Base-by-base conservation (phyloP, 2,888 invertebrate species). In the Rutpela maculata region DNA sequence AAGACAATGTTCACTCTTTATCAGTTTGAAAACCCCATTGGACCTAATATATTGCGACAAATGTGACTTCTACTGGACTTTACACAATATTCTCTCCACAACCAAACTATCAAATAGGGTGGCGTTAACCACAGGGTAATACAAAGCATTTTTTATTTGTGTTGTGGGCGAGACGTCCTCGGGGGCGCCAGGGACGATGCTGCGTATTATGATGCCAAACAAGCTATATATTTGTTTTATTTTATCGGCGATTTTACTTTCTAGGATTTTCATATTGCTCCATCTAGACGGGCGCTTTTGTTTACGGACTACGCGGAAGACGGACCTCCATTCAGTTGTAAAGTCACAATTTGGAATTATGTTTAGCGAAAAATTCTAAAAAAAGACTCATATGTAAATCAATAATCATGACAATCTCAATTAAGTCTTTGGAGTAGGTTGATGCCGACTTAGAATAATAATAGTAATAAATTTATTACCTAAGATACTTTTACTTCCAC, bases 1-100 rank as follows among this genome's bases (percentile, higher is more conserved):
- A 19, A 43, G 43, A 65, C 65, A 65, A 43, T 50, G 18, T 43
- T 65, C 43, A 43, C 43, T 43, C 65, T 38, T 50, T 65, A 65
- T 65, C 65, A 50, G 65, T 43, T 65, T 43, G 22, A 18, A 43
- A 65, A 65, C 43, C 43, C 38, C 43, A 65, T 65, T 65, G 19
- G 19, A 65, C 19, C 50, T 65, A 65, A 65, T 65, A 43, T 65
- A 43, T 65, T 19, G 22, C 43, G 65, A 43, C 43, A 43, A 31
- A 43, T 65, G 18, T 1, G 43, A 19, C 18, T 43, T 65, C 43
- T 38, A 43, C 50, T 50, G 50, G 50, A 50, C 50, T 50, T 50
- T 50, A 50, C 50, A 50, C 50, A 50, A 17, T 50, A 50, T 50
- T 50, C 50, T 50, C 50, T 50, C 50, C n/a, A 50, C 50, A 50